Percentiles rank a stretch among this genome's conserved stretches.
Evolutionary conservation across 2,797 vertebrate species (phyloP).

Genomic region (Telmatherina bonti): DNA sequence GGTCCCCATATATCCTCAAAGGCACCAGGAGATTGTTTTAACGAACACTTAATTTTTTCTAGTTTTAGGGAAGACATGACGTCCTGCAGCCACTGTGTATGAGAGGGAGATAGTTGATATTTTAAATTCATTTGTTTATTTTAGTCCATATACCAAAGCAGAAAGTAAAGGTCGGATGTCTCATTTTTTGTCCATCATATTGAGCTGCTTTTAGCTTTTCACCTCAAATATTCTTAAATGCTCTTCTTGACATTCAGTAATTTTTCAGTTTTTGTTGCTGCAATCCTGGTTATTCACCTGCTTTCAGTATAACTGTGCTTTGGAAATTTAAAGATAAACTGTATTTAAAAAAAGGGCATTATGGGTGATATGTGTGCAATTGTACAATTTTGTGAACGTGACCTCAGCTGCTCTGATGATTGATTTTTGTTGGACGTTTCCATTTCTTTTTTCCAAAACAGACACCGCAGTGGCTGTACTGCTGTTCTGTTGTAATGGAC

Average conservation of each 20-base stretch:
- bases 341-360: constrained; percentile 17
- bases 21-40: too few relatives aligned
- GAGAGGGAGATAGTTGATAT: too few relatives aligned
- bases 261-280: constrained; percentile 17
- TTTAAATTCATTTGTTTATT: neutral
- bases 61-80: too few relatives aligned
- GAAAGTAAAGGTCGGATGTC: neutral
- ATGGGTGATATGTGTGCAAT: constrained; percentile 10
- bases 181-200: constrained; percentile 5
- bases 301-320: constrained; percentile 16
- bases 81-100: too few relatives aligned
- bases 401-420: constrained; percentile 19
- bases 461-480: constrained; percentile 36
- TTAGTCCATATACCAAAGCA: neutral
- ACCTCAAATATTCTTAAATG: constrained; percentile 11
- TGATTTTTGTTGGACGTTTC: constrained; percentile 32
- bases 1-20: too few relatives aligned
- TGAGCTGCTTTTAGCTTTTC: constrained; percentile 17
- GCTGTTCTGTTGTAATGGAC: constrained; percentile 49
- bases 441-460: constrained; percentile 30
- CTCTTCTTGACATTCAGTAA: constrained; percentile 1
- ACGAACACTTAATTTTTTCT: too few relatives aligned
- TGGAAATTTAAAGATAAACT: constrained; percentile 27
- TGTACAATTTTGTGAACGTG: constrained; percentile 30
- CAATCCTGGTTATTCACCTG: constrained; percentile 31